Evolutionary conservation across 2,113 vertebrate species (phyloP), one percentile per base, ranked within the genome.

Genomic region (Laterallus jamaicensis): DNA sequence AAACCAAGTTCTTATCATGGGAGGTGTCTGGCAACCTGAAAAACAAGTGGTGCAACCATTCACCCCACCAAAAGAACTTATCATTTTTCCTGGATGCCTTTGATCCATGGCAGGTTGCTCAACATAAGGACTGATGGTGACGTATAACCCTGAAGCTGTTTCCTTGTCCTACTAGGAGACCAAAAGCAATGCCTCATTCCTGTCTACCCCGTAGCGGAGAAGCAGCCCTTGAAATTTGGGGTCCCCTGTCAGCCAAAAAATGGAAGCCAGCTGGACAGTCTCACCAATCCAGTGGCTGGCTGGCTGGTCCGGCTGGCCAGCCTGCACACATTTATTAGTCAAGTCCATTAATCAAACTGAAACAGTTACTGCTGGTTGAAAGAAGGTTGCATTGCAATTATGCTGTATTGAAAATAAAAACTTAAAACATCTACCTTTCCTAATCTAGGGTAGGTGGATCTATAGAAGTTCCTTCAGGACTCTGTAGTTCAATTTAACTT

Each of bases 391-490:
- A 58, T 16, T 80, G 82, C 82, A 88, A 88, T 76, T 6, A 58
- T 5, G 55, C 31, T 0, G 0, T 7, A 86, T 4, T 3, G 1
- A 85, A 79, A 93, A 83, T 9, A 66, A 77, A 88, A 82, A 39
- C 47, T 85, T 66, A 58, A 74, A 88, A 74, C 55, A 90, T 12
- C 59, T 90, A 67, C 37, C 52, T 80, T 80, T 62, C 67, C 63
- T 59, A 49, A 47, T 56, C 55, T n/a, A 77, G 11, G 62, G n/a
- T 9, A 19, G 94, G 26, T 0, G 0, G 44, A 62, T 28, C 59
- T 77, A 47, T 69, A 76, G 44, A 80, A 77, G 15, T n/a, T 95
- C 54, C 63, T 96, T 69, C 40, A 77, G 25, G 44, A 90, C 35
- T 89, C 63, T 3, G 3, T 3, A 71, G 66, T 76, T 77, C 44